phyloP scores from a whole-genome alignment of 2,113 vertebrate species.

The Marmota monax region DNA sequence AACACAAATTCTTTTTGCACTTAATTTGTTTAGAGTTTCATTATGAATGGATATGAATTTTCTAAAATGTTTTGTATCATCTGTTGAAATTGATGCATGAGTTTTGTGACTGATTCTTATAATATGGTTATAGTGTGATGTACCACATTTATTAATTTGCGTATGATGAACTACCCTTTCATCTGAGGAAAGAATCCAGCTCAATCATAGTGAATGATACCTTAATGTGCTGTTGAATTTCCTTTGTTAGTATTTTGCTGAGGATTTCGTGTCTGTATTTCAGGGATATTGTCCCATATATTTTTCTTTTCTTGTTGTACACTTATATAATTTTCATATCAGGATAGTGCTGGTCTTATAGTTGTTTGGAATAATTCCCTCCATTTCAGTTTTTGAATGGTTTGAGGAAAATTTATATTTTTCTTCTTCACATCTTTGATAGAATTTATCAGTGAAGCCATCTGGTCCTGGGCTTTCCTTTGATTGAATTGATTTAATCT shows the following conservation, averaged over 20 bases:
- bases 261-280: not conserved
- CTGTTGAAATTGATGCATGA: not conserved
- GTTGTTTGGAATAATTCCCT: not conserved
- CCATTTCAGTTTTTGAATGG: not conserved
- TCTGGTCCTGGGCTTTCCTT: not conserved
- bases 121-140: not conserved
- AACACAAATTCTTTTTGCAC: not conserved
- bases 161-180: not conserved
- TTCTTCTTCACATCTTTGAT: not conserved
- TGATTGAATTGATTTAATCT: not conserved
- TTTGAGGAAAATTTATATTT: not conserved
- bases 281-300: not conserved
- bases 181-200: not conserved
- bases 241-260: not conserved
- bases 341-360: not conserved
- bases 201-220: not conserved
- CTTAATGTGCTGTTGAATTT: not conserved
- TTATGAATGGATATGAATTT: not conserved
- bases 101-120: not conserved
- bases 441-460: not conserved
- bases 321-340: not conserved
- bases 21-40: not conserved
- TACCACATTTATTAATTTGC: not conserved
- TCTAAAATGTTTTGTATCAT: not conserved
- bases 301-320: not conserved